Evolutionary conservation across 2,888 invertebrate genomes (phyloP).

Genomic region (Clanis bilineata): DNA sequence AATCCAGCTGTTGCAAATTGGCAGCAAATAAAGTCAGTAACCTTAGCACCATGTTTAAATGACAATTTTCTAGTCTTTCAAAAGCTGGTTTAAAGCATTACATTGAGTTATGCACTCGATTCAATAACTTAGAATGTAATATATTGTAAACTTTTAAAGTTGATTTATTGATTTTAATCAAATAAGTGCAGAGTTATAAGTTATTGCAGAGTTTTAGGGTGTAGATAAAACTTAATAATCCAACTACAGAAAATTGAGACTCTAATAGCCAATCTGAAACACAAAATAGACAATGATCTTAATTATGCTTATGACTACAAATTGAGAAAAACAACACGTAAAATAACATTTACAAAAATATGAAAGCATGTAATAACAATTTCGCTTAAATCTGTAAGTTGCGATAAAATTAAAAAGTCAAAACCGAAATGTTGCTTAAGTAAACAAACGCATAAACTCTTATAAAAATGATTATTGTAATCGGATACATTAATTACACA

Average conservation of each 20-base stretch:
- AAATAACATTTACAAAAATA: neutral
- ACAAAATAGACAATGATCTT: too few relatives aligned
- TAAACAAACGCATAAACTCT: slow-evolving; percentile 1
- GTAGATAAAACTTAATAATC: too few relatives aligned
- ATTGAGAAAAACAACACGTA: neutral
- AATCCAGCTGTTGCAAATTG: neutral
- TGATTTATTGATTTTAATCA: too few relatives aligned
- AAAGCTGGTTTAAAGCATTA: too few relatives aligned
- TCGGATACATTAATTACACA: slow-evolving; percentile 7
- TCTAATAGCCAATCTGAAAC: too few relatives aligned
- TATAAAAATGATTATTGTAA: slow-evolving; percentile 2
- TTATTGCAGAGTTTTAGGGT: too few relatives aligned
- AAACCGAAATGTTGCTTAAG: neutral
- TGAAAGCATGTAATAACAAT: neutral
- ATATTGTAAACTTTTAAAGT: too few relatives aligned
- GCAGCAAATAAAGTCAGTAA: neutral
- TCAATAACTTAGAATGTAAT: too few relatives aligned
- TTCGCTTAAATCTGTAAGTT: neutral
- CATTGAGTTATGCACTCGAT: too few relatives aligned
- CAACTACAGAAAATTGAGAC: too few relatives aligned
- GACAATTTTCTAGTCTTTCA: neutral
- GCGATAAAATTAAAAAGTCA: slow-evolving; percentile 1
- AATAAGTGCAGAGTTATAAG: too few relatives aligned
- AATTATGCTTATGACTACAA: neutral
- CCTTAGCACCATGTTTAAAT: neutral